phyloP scores from a whole-genome alignment of 2,888 invertebrate genomes.

The Drosophila infuscata region DNA sequence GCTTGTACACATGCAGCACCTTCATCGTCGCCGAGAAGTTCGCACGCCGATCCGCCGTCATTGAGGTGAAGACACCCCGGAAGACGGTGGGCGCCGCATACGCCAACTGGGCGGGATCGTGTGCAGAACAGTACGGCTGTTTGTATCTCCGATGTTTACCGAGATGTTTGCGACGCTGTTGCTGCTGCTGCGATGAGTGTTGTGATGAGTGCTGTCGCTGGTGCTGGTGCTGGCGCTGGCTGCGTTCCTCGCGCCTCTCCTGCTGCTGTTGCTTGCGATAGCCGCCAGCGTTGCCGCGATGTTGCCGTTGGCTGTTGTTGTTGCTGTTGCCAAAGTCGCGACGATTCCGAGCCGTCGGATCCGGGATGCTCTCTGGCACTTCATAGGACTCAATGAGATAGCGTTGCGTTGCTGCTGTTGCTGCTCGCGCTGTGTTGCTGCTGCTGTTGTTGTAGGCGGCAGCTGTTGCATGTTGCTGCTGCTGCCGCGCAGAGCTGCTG shows the following conservation, averaged over 20 bases:
- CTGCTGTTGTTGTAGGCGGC: slow-evolving; percentile 46
- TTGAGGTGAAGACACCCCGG: slow-evolving; percentile 88
- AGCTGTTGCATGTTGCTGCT: slow-evolving; percentile 15
- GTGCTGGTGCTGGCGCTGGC: slow-evolving; percentile 36
- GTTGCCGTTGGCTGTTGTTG: slow-evolving; percentile 44
- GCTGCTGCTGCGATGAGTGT: slow-evolving; percentile 41
- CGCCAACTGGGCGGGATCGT: slow-evolving; percentile 88
- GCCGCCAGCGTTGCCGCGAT: slow-evolving; percentile 30
- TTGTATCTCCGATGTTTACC: slow-evolving; percentile 67
- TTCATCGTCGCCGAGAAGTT: slow-evolving; percentile 89
- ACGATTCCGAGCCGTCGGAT: slow-evolving; percentile 81
- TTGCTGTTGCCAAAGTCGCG: slow-evolving; percentile 74
- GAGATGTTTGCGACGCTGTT: slow-evolving; percentile 57
- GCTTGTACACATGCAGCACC: slow-evolving; percentile 88
- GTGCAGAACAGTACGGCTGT: slow-evolving; percentile 87
- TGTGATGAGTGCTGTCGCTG: slow-evolving; percentile 41
- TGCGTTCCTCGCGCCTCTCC: slow-evolving; percentile 43
- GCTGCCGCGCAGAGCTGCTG: slow-evolving; percentile 25
- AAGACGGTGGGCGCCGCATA: slow-evolving; percentile 89
- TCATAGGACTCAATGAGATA: slow-evolving; percentile 80
- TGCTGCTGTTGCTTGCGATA: slow-evolving; percentile 59
- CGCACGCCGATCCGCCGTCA: slow-evolving; percentile 87
- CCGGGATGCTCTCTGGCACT: slow-evolving; percentile 71
- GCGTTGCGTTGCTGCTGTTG: slow-evolving; percentile 49
- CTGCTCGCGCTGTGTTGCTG: slow-evolving; percentile 34